phyloP scores from a whole-genome alignment of 2,113 vertebrate species.

The Diphyllodes magnificus region DNA sequence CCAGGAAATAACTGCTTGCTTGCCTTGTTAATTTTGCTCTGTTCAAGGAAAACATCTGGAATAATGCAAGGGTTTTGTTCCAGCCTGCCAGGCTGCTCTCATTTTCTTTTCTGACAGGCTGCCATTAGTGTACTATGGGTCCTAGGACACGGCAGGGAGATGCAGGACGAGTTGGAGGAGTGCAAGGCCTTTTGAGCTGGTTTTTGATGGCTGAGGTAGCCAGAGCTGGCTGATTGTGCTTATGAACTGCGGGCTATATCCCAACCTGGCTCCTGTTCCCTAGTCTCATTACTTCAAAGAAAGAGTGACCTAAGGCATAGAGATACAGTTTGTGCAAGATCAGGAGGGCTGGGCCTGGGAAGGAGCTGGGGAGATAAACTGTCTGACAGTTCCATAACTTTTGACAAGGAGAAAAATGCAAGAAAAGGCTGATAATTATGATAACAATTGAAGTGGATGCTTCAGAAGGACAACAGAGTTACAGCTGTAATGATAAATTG shows the following conservation, averaged over 20 bases:
- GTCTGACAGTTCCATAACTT: not conserved
- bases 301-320: not conserved
- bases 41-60: not conserved
- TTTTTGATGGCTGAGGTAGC: not conserved
- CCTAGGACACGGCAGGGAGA: not conserved
- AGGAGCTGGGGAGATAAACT: not conserved
- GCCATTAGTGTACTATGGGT: accelerated
- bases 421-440: not conserved
- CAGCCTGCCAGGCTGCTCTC: not conserved
- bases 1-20: not conserved
- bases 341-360: not conserved
- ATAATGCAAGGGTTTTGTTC: not conserved
- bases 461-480: not conserved
- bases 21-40: not conserved
- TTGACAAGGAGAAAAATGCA: not conserved
- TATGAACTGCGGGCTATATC: not conserved
- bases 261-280: not conserved
- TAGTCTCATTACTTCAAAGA: not conserved
- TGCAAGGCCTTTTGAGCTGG: not conserved
- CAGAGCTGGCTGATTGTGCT: accelerated
- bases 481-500: not conserved
- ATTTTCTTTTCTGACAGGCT: not conserved
- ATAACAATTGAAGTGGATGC: not conserved
- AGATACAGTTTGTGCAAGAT: not conserved
- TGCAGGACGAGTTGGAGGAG: not conserved